Evolutionary conservation across 2,888 invertebrate species (phyloP), one percentile per base, ranked within the genome.

Genomic region (Eupithecia centaureata): DNA sequence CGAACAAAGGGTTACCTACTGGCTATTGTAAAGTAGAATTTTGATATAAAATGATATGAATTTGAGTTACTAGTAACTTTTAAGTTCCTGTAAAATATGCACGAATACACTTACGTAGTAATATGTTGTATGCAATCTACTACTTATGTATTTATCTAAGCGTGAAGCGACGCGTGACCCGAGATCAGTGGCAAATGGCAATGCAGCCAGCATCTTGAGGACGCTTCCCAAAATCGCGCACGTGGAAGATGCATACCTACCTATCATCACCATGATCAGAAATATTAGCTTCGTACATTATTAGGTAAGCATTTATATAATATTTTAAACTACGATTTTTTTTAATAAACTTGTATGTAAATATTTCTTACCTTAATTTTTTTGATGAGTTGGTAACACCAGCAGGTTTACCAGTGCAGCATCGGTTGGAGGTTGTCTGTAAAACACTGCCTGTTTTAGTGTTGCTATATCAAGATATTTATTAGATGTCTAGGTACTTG

Each of bases 371-470:
- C 76, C 74, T 74, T 72, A 63, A 72, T 70, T 64, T 67, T 56
- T 54, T 65, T 65, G 66, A 67, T 56, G 63, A 65, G 69, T 66
- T 57, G 59, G 69, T 22, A 61, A 64, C 63, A 67, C 70, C 71
- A 64, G 68, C 28, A 61, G 54, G 27, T 51, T 71, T 68, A 63
- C 67, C 61, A 33, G 58, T 62, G n/a, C 68, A 65, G 65, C 75
- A 67, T 73, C 60, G 61, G 68, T 71, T 68, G 71, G 54, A 66
- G 65, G 65, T 73, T 68, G 63, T 76, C 78, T 79, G 79, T 47
- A 74, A 76, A 70, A 59, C 1, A 61, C 28, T 56, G 2, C 18
- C 0, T n/a, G 2, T 15, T 61, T 66, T 56, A 42, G 65, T 62
- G 27, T 52, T 25, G 52, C 27, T 27, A 25, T 52, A 27, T 52